Conservation (phyloP, 2,888 invertebrate genomes). For the Mesodorylaimus sp. region DNA sequence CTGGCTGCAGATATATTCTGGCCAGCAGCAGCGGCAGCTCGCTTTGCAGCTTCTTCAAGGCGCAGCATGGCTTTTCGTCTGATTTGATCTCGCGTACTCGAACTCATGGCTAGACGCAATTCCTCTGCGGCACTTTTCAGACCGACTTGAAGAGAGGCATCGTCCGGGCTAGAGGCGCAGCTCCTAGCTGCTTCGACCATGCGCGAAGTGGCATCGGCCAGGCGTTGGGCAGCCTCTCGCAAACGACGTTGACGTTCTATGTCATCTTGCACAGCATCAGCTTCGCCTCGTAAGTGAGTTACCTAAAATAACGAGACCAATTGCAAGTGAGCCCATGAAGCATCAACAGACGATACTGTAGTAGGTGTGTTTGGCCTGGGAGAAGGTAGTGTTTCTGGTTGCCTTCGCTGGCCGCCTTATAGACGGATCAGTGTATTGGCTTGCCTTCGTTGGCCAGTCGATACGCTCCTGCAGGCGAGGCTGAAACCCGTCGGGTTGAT, state of each 20-base stretch:
- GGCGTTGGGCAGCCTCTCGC: slow-evolving; percentile 74
- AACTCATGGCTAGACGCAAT: slow-evolving; percentile 63
- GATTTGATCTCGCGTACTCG: slow-evolving; percentile 61
- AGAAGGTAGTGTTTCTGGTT: no score
- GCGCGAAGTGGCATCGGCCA: slow-evolving; percentile 83
- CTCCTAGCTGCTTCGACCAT: slow-evolving; percentile 62
- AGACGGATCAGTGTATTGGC: no score
- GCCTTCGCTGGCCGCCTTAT: no score
- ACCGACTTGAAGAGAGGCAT: slow-evolving; percentile 45
- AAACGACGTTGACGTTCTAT: slow-evolving; percentile 71
- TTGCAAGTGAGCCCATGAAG: no score
- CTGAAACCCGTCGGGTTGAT: no score
- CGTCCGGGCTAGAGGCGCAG: slow-evolving; percentile 43
- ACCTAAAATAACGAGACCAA: no score
- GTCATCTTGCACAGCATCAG: slow-evolving; percentile 64
- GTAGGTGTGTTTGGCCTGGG: no score
- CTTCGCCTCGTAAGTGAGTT: slow-evolving; percentile 70
- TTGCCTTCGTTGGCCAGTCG: no score
- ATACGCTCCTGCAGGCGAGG: no score
- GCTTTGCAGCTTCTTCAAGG: slow-evolving; percentile 30
- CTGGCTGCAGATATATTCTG: slow-evolving; percentile 76
- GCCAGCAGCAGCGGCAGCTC: slow-evolving; percentile 49
- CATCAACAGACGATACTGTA: no score
- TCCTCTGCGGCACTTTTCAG: slow-evolving; percentile 76
- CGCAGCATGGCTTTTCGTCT: slow-evolving; percentile 52